phyloP scores from a whole-genome alignment of 2,888 invertebrate species.

The Spialia ferax region DNA sequence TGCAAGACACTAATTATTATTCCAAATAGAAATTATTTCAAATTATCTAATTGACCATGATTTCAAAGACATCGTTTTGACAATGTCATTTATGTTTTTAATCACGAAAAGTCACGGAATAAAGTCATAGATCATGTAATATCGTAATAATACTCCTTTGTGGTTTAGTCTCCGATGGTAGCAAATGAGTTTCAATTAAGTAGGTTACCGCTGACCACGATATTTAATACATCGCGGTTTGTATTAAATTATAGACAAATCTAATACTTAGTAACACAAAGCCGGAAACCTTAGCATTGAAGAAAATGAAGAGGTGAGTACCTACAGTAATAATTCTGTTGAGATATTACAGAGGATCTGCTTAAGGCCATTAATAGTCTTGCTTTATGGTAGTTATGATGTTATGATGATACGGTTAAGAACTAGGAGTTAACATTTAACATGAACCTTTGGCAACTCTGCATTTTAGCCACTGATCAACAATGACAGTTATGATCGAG shows the following conservation, averaged over 20 bases:
- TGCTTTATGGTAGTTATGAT: too few species aligned
- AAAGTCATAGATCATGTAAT: slow-evolving; percentile 13
- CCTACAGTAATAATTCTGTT: too few species aligned
- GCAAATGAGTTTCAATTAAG: slow-evolving; percentile 36
- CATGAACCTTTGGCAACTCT: too few species aligned
- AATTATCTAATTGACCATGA: slow-evolving; percentile 38
- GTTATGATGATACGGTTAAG: too few species aligned
- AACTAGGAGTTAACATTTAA: too few species aligned
- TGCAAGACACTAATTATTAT: neutral
- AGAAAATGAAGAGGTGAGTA: neutral
- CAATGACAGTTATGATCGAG: too few species aligned
- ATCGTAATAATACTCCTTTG: slow-evolving; percentile 14
- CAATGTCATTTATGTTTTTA: slow-evolving; percentile 26
- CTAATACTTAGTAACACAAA: slow-evolving; percentile 2
- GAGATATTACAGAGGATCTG: too few species aligned
- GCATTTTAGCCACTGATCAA: too few species aligned
- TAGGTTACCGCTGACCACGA: slow-evolving; percentile 38
- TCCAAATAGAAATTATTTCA: slow-evolving; percentile 14
- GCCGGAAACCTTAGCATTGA: neutral
- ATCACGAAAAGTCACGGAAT: neutral
- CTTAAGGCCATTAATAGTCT: too few species aligned
- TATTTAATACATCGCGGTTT: slow-evolving; percentile 27
- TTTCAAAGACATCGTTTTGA: slow-evolving; percentile 28
- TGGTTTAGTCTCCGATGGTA: slow-evolving; percentile 27
- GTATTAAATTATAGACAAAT: slow-evolving; percentile 31